phyloP scores from a whole-genome alignment of 2,797 vertebrate species.

The Uromys caudimaculatus region DNA sequence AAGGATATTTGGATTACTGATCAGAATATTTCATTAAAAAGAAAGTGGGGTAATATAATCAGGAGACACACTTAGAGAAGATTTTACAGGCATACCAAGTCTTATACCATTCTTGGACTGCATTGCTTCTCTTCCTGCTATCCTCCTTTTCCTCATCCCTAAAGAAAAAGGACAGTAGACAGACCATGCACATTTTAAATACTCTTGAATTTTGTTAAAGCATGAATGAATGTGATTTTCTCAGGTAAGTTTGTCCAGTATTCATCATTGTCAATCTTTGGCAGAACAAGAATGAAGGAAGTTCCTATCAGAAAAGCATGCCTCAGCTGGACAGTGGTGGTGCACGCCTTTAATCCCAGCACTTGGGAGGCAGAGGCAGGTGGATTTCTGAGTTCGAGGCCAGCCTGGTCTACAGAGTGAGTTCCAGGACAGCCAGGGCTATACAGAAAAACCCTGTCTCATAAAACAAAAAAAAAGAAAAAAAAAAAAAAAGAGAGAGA shows the following conservation, averaged over 20 bases:
- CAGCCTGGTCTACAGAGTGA: too few species aligned
- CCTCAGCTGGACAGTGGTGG: too few species aligned
- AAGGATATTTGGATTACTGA: background rate
- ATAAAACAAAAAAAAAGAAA: too few species aligned
- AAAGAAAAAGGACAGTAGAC: background rate
- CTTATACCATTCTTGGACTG: background rate
- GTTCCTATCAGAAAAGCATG: slow-evolving; percentile 4
- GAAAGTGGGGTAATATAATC: background rate
- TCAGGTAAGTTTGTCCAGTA: background rate
- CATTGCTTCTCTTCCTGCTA: background rate
- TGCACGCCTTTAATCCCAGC: too few species aligned
- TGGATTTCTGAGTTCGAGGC: too few species aligned
- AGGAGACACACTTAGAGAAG: background rate
- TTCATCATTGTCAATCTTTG: slow-evolving; percentile 24
- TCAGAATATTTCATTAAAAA: background rate
- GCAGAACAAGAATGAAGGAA: slow-evolving; percentile 34
- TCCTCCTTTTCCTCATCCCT: background rate
- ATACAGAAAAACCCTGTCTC: too few species aligned
- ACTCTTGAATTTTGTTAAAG: background rate
- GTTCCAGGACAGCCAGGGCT: too few species aligned
- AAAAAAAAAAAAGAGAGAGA: too few species aligned
- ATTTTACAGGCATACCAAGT: background rate
- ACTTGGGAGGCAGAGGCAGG: too few species aligned
- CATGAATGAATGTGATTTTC: background rate
- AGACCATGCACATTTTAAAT: background rate